Percentiles rank a stretch among this genome's conserved stretches.
Evolutionary conservation across 2,888 invertebrate genomes (phyloP).

Genomic region (Agrotis ipsilon): DNA sequence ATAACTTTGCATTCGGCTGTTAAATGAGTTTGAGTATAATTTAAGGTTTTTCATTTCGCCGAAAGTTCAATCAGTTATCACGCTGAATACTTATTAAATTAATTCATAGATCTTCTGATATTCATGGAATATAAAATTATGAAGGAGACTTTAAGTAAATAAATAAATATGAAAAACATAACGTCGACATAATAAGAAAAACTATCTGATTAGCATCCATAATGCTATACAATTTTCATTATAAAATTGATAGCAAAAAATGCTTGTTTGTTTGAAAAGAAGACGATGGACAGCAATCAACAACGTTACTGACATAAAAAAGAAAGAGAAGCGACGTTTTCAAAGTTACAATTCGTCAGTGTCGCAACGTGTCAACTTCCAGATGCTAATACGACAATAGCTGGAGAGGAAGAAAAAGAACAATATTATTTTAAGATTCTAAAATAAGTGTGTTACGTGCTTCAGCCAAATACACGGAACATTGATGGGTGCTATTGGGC

Average conservation of each 20-base stretch:
- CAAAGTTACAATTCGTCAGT: conserved; percentile 64
- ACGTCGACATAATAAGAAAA: too few relatives aligned
- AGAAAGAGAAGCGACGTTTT: conserved; percentile 33
- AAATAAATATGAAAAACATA: too few relatives aligned
- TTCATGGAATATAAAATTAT: neutral
- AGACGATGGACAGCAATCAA: conserved; percentile 13
- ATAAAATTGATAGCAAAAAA: too few relatives aligned
- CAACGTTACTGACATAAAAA: conserved; percentile 28
- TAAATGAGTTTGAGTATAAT: too few relatives aligned
- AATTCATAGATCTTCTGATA: neutral
- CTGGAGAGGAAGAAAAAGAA: conserved; percentile 56
- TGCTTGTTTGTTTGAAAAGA: too few relatives aligned
- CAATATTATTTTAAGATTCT: conserved; percentile 79
- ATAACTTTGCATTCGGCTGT: conserved; percentile 17
- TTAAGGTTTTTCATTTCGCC: conserved; percentile 9
- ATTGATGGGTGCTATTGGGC: conserved; percentile 88
- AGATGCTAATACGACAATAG: conserved; percentile 64
- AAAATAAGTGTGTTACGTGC: conserved; percentile 84
- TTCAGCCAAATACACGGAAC: conserved; percentile 88
- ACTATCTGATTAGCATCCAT: too few relatives aligned
- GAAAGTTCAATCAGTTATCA: conserved; percentile 3
- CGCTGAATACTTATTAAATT: neutral
- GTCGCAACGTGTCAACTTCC: conserved; percentile 62
- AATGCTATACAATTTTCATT: too few relatives aligned
- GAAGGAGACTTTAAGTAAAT: too few relatives aligned